phyloP scores from a whole-genome alignment of 2,797 vertebrate genomes.

The Myotis vivesi region DNA sequence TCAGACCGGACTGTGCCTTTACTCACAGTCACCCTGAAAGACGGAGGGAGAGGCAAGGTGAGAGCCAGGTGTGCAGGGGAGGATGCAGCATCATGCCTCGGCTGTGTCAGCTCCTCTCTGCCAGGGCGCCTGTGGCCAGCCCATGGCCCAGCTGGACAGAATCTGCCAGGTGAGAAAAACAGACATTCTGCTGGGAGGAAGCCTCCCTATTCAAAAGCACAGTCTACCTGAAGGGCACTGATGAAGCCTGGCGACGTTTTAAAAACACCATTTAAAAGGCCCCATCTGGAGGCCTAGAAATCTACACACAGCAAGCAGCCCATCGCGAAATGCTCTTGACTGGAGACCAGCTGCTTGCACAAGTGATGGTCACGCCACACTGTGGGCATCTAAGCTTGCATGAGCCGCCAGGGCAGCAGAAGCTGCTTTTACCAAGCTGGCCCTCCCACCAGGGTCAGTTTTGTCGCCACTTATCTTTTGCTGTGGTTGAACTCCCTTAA shows the following conservation, averaged over 20 bases:
- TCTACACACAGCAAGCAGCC: background rate
- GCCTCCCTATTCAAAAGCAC: background rate
- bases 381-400: background rate
- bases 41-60: background rate
- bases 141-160: background rate
- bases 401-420: background rate
- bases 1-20: background rate
- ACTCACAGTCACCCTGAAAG: background rate
- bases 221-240: background rate
- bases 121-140: background rate
- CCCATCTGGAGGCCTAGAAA: background rate
- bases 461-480: background rate
- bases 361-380: background rate
- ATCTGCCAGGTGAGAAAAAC: background rate
- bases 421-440: background rate
- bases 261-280: background rate
- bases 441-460: background rate
- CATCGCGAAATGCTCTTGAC: accelerated
- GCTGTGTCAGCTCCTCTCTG: background rate
- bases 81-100: accelerated
- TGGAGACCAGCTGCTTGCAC: background rate
- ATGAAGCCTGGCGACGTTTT: background rate
- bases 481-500: background rate
- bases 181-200: background rate
- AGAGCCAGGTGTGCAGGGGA: background rate